These are phyloP conservation scores for Butorides virescens DNA, from an alignment of 2,113 vertebrate species.

Conservation along the genomic window DNA sequence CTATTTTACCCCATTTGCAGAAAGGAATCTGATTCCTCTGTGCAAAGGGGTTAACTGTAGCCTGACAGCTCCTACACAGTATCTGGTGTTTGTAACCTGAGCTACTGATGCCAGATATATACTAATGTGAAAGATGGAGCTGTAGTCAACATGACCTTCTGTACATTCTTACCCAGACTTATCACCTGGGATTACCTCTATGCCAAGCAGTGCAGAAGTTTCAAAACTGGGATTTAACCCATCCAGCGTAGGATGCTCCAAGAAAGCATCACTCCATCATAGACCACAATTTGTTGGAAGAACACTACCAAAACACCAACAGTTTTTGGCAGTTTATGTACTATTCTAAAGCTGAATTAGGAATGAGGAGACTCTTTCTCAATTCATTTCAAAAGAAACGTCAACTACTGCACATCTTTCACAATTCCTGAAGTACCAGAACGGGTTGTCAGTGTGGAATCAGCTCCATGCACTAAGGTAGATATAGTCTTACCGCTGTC, in stretches of 20 bases:
- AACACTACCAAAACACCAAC: not conserved
- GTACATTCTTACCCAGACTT: not conserved
- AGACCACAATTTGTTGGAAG: not conserved
- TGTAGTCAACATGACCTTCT: not conserved
- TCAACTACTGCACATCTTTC: not conserved
- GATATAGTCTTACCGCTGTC: not conserved
- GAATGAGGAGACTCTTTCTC: not conserved
- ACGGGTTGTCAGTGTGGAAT: not conserved
- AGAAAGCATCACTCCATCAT: not conserved
- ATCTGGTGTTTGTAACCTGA: not conserved
- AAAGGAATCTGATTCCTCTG: not conserved
- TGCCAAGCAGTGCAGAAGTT: not conserved
- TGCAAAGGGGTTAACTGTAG: not conserved
- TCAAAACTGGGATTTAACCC: not conserved
- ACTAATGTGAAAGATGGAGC: not conserved
- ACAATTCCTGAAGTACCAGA: not conserved
- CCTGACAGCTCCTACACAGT: not conserved
- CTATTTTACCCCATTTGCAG: not conserved
- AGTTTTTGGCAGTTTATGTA: not conserved
- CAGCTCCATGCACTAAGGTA: not conserved
- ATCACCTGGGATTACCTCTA: not conserved
- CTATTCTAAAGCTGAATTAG: not conserved
- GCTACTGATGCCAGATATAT: too few species aligned
- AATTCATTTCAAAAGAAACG: not conserved
- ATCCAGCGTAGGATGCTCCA: not conserved